Evolutionary conservation across 2,888 invertebrate genomes (phyloP), one percentile per base, ranked within the genome.

Genomic region (Drosophila bunnanda): DNA sequence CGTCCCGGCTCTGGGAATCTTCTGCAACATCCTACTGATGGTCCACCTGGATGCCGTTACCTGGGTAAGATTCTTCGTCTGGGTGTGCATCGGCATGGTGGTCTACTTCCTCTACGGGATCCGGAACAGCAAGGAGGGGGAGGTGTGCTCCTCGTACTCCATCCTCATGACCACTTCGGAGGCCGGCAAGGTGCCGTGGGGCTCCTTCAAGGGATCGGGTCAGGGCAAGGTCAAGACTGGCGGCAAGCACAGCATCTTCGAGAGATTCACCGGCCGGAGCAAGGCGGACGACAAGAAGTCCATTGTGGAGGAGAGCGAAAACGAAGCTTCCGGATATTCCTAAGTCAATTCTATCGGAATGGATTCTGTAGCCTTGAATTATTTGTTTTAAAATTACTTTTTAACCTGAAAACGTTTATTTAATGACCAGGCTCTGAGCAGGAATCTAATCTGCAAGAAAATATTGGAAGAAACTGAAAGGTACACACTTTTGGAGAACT

Each of bases 51-150:
- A 96, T 76, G 93, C 95, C 0, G 92, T 96, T 22, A 97, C 97
- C 0, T 97, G 97, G 97, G 93, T 96, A 7, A 93, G 97, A 41
- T 97, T 97, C 90, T 94, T 96, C 79, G 95, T 97, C 50, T 97
- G 97, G 97, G 97, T 97, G 94, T 94, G 95, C 46, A 91, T 97
- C 66, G 97, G 97, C 95, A 92, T 97, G 91, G 92, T 96, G 30
- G 94, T 97, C 8, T 97, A 97, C 91, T 97, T 97, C 92, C 92
- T 96, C 2, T 97, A 97, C 91, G 97, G 97, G 6, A 96, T 97
- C 70, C 96, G 96, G 89, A 96, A 97, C 91, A 97, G 97, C 92
- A 96, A 96, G 91, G 95, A 97, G 80, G 95, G 96, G 39, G 95
- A 94, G 43, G 78, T 82, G 0, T 90, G 91, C 62, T 93, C 94